Conservation (phyloP, 2,113 vertebrate genomes). For the Chlamydotis undulata region DNA sequence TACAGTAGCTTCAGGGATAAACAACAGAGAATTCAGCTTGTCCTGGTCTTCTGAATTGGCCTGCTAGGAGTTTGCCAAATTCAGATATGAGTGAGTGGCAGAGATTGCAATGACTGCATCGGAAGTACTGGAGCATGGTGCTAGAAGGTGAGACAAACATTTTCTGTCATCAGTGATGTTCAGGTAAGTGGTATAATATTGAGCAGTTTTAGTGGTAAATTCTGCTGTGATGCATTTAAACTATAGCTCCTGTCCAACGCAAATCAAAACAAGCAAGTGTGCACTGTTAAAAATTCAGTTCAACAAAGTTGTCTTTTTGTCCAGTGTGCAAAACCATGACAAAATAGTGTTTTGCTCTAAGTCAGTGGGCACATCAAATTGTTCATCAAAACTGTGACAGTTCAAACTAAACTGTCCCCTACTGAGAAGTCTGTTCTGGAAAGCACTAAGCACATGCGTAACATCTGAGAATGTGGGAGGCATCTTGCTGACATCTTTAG, state of each 20-base stretch:
- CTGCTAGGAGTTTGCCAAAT: background rate
- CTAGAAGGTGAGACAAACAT: background rate
- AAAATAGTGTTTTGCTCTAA: background rate
- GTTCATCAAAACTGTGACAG: background rate
- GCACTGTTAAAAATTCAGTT: background rate
- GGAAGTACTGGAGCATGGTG: background rate
- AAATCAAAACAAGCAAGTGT: background rate
- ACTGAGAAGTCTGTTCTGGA: background rate
- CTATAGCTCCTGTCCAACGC: background rate
- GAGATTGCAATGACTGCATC: background rate
- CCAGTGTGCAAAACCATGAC: background rate
- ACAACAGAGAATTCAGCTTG: background rate
- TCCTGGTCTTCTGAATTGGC: background rate
- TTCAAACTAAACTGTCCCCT: background rate
- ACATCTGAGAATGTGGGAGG: background rate
- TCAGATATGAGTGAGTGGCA: background rate
- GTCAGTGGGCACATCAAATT: background rate
- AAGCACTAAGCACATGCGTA: background rate
- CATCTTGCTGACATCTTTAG: background rate
- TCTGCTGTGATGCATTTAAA: background rate
- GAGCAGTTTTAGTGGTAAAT: background rate
- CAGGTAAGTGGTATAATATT: background rate
- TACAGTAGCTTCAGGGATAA: conserved; percentile 49
- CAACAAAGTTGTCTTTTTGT: background rate
- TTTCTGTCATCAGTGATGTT: background rate